These are phyloP conservation scores for Myiagra hebetior DNA, from an alignment of 2,113 vertebrate genomes.

Conservation along the genomic window DNA sequence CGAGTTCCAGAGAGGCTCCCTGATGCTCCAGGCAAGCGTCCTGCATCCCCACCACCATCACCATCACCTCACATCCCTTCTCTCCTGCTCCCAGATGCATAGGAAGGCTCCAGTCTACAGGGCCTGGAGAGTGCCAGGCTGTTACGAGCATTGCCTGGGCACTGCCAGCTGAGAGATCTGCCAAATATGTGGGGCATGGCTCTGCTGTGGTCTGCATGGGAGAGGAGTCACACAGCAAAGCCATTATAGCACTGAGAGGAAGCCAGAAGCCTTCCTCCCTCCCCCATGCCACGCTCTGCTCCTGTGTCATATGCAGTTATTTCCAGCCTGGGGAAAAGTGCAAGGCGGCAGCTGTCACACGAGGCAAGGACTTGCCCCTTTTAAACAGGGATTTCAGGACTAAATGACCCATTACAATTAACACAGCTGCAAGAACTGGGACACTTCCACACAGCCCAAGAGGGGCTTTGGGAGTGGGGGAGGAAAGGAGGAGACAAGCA, in stretches of 20 bases:
- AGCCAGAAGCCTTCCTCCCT: slow-evolving; percentile 44
- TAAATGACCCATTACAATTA: slow-evolving; percentile 71
- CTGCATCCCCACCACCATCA: background rate
- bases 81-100: background rate
- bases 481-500: background rate
- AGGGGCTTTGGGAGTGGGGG: slow-evolving; percentile 18
- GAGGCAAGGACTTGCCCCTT: slow-evolving; percentile 44
- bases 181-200: slow-evolving; percentile 44
- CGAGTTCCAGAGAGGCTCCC: background rate
- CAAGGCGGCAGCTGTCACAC: slow-evolving; percentile 61
- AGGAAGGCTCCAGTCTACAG: background rate
- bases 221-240: slow-evolving; percentile 20
- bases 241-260: slow-evolving; percentile 32
- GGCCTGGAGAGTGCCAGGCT: background rate
- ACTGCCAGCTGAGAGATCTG: slow-evolving; percentile 21
- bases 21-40: background rate
- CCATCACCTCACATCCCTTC: background rate
- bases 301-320: slow-evolving; percentile 65
- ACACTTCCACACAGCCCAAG: slow-evolving; percentile 36
- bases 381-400: slow-evolving; percentile 63
- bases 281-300: slow-evolving; percentile 7
- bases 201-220: slow-evolving; percentile 29
- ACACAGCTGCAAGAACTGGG: slow-evolving; percentile 69
- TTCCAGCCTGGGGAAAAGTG: slow-evolving; percentile 67
- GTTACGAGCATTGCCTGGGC: background rate